Evolutionary conservation across 2,113 vertebrate genomes (phyloP).

Genomic region (Ornithorhynchus anatinus): DNA sequence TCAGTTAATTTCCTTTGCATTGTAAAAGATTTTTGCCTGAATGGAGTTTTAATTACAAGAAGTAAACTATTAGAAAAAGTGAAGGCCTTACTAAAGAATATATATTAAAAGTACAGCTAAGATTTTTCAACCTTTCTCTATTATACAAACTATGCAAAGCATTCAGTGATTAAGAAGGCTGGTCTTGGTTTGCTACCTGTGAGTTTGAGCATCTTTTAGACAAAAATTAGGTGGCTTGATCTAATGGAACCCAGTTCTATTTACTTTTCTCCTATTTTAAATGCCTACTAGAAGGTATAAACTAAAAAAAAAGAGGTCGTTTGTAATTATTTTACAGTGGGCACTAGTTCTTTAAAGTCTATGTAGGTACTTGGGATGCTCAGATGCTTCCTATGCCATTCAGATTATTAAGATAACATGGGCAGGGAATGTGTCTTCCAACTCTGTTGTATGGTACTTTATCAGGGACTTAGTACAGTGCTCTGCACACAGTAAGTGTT

Average conservation of each 20-base stretch:
- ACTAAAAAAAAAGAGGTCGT: background rate
- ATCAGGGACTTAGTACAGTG: no score
- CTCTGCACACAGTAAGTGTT: no score
- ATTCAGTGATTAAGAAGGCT: background rate
- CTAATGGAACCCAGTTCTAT: no score
- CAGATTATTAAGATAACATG: no score
- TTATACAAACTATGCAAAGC: background rate
- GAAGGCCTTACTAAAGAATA: background rate
- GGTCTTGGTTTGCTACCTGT: background rate
- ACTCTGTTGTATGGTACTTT: no score
- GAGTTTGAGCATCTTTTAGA: background rate
- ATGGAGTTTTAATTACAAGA: conserved; percentile 13
- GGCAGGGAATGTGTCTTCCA: no score
- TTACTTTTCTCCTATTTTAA: background rate
- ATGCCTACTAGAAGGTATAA: no score
- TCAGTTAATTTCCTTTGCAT: background rate
- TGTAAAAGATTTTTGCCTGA: background rate
- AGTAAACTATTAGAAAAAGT: background rate
- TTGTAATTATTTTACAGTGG: no score
- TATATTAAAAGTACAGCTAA: background rate
- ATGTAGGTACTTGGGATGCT: no score
- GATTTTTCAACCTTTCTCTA: background rate
- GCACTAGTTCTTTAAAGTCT: no score
- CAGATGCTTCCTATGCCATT: background rate
- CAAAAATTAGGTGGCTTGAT: no score